phyloP scores from a whole-genome alignment of 2,888 invertebrate species.

The Desoria tigrina region DNA sequence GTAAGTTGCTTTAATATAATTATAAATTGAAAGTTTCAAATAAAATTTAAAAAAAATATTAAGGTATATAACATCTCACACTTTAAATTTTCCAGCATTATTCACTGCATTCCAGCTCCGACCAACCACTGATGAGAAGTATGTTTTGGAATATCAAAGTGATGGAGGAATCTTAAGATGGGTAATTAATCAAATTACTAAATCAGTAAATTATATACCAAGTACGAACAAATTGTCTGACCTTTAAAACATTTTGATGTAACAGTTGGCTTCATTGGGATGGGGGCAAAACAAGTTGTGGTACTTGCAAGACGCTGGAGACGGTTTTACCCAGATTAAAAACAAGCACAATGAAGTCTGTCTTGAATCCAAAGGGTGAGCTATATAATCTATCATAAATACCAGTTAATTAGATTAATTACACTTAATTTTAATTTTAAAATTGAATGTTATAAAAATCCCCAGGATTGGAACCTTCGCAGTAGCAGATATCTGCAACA shows the following conservation, averaged over 20 bases:
- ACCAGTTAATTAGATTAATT: too few species aligned
- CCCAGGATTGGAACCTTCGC: background rate
- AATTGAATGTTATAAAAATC: background rate
- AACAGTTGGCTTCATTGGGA: slow-evolving; percentile 7
- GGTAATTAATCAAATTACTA: slow-evolving; percentile 25
- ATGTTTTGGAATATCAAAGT: slow-evolving; percentile 32
- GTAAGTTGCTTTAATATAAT: slow-evolving; percentile 27
- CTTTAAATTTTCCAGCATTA: slow-evolving; percentile 26
- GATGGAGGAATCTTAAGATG: slow-evolving; percentile 26
- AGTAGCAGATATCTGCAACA: slow-evolving; percentile 22
- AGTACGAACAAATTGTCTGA: background rate
- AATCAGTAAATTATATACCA: background rate
- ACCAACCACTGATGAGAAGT: slow-evolving; percentile 40
- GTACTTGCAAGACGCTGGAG: slow-evolving; percentile 44
- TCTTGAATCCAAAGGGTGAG: slow-evolving; percentile 26
- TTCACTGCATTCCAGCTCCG: slow-evolving; percentile 36
- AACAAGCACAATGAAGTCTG: slow-evolving; percentile 38
- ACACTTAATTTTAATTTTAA: too few species aligned
- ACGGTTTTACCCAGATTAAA: slow-evolving; percentile 38
- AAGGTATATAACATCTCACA: background rate
- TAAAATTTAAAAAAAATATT: background rate
- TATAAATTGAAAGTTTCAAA: too few species aligned
- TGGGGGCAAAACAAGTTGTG: slow-evolving; percentile 40
- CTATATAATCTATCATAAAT: slow-evolving; percentile 5
- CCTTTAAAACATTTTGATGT: background rate